phyloP scores from a whole-genome alignment of 2,113 vertebrate species.

The Junco hyemalis region DNA sequence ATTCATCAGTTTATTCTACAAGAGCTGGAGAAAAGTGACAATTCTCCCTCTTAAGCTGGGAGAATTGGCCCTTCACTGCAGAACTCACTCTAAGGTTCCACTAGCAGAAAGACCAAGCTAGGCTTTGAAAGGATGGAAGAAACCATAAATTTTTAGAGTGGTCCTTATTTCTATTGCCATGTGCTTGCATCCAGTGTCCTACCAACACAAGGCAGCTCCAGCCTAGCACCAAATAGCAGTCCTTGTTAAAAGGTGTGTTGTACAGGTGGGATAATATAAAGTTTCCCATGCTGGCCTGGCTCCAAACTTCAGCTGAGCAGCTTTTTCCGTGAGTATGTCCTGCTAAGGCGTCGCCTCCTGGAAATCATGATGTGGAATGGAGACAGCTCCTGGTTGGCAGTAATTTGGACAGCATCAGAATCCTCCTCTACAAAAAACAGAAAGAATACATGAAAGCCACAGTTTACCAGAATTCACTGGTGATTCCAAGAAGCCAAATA shows the following conservation, averaged over 20 bases:
- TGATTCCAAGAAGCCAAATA: background rate
- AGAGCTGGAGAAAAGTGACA: background rate
- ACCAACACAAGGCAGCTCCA: background rate
- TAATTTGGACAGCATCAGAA: background rate
- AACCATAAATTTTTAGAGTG: background rate
- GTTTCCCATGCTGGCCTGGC: background rate
- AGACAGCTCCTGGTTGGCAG: slow-evolving; percentile 64
- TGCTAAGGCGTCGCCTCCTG: slow-evolving; percentile 58
- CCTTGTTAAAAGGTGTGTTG: background rate
- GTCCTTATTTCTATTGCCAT: background rate
- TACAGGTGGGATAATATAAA: background rate
- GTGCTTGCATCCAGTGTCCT: background rate
- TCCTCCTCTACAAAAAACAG: slow-evolving; percentile 42
- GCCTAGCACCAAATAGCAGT: background rate
- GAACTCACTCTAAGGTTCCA: background rate
- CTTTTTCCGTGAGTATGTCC: slow-evolving; percentile 86
- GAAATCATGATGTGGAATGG: slow-evolving; percentile 65
- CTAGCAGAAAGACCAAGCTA: background rate
- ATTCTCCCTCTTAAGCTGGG: background rate
- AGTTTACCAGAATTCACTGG: background rate
- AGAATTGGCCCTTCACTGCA: background rate
- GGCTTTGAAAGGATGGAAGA: background rate
- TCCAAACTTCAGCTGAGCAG: slow-evolving; percentile 71
- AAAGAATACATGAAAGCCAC: background rate
- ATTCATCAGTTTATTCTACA: slow-evolving; percentile 53